phyloP scores from a whole-genome alignment of 2,113 vertebrate species.

The Girardinichthys multiradiatus region DNA sequence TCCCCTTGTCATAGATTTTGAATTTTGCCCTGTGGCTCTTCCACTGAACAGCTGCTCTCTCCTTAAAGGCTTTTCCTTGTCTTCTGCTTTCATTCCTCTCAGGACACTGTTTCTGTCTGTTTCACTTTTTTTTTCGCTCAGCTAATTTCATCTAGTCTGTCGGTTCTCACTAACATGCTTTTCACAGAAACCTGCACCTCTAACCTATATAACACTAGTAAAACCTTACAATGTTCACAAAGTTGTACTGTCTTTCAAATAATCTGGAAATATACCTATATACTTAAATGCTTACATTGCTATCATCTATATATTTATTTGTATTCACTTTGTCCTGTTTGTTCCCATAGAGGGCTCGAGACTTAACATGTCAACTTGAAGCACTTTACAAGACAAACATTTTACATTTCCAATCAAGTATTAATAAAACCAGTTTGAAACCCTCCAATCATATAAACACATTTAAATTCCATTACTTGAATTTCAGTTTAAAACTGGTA shows the following conservation, averaged over 20 bases:
- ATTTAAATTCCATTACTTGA: too few species aligned
- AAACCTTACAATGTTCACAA: background rate
- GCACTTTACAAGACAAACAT: too few species aligned
- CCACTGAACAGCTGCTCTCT: constrained; percentile 74
- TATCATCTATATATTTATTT: background rate
- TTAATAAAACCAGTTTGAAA: too few species aligned
- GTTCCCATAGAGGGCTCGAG: too few species aligned
- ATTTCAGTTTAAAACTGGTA: too few species aligned
- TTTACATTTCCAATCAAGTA: too few species aligned
- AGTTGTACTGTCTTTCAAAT: background rate
- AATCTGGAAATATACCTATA: background rate
- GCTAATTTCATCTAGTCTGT: constrained; percentile 32
- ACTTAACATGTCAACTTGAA: too few species aligned
- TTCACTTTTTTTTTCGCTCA: constrained; percentile 22
- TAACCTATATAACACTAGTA: background rate
- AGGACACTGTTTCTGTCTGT: constrained; percentile 47
- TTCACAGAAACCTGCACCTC: constrained; percentile 15
- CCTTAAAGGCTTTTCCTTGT: constrained; percentile 64
- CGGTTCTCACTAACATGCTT: constrained; percentile 8
- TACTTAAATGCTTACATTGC: background rate
- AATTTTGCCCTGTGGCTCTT: constrained; percentile 64
- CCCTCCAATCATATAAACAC: too few species aligned
- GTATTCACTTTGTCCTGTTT: background rate
- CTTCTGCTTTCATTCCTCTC: constrained; percentile 69
- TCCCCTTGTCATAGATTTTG: constrained; percentile 68